Conservation (phyloP, 1,140 invertebrate genomes). For the Drosophila guanche region DNA sequence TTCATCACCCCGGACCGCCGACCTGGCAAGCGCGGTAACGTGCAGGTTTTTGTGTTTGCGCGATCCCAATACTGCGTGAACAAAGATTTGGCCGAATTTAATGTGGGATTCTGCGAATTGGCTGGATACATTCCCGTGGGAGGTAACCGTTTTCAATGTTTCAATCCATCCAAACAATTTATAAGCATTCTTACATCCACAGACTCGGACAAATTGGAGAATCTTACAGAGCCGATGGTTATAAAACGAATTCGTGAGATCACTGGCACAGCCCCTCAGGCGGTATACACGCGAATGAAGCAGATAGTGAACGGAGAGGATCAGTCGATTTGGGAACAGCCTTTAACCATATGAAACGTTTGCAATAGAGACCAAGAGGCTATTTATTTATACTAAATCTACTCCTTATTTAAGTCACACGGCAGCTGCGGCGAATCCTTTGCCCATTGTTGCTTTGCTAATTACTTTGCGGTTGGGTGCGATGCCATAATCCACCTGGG, state of each 20-base stretch:
- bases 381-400: constrained; percentile 12
- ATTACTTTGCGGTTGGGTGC: constrained; percentile 53
- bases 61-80: constrained; percentile 58
- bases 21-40: constrained; percentile 4
- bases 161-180: not conserved
- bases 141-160: constrained; percentile 34
- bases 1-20: constrained; percentile 66
- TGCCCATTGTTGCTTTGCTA: constrained; percentile 57
- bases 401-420: constrained; percentile 18
- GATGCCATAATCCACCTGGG: constrained; percentile 58
- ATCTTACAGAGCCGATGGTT: constrained; percentile 56
- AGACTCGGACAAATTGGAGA: constrained; percentile 51
- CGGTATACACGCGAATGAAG: constrained; percentile 54
- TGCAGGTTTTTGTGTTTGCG: constrained; percentile 71
- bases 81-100: constrained; percentile 62
- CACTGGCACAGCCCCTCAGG: constrained; percentile 58
- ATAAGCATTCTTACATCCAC: not conserved
- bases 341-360: constrained; percentile 15
- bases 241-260: constrained; percentile 54
- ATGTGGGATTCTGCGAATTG: constrained; percentile 80
- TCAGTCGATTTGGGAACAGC: constrained; percentile 3
- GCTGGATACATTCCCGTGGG: constrained; percentile 70
- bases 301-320: constrained; percentile 31
- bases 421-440: constrained; percentile 59
- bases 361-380: not conserved